phyloP scores from a whole-genome alignment of 2,888 invertebrate species.

The Tachina lurida region DNA sequence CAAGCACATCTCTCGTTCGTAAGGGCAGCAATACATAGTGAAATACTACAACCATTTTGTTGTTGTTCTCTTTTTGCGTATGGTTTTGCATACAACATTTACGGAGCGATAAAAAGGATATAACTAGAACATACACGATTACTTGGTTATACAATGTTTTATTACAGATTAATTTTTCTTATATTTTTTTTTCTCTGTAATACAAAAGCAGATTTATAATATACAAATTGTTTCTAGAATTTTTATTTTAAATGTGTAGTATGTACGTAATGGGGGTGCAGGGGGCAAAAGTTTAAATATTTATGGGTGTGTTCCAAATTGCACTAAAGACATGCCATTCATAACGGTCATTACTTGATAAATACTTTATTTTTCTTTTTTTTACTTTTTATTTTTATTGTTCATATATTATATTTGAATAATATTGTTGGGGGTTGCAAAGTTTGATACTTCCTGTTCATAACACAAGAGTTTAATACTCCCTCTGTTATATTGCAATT shows the following conservation, averaged over 20 bases:
- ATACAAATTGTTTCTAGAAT: constrained; percentile 22
- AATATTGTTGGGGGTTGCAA: not conserved
- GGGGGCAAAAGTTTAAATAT: constrained; percentile 54
- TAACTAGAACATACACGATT: constrained; percentile 33
- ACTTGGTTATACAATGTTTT: constrained; percentile 26
- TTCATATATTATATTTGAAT: constrained; percentile 4
- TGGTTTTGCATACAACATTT: not conserved
- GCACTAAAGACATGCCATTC: constrained; percentile 53
- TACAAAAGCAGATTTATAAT: constrained; percentile 16
- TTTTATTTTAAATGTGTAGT: not conserved
- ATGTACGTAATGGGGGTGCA: not conserved
- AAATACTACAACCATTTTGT: constrained; percentile 33
- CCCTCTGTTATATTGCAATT: constrained; percentile 1
- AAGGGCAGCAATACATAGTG: constrained; percentile 6
- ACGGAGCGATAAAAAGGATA: constrained; percentile 24
- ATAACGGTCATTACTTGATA: constrained; percentile 47
- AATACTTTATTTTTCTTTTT: not conserved
- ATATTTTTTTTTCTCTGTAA: not conserved
- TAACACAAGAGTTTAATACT: not conserved
- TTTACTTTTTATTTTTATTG: constrained; percentile 13
- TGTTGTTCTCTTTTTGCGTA: constrained; percentile 23
- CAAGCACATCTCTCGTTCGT: constrained; percentile 16
- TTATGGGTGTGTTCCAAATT: constrained; percentile 63
- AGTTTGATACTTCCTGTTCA: constrained; percentile 46
- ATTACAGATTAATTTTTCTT: not conserved